Evolutionary conservation across 37 sponge, comb jelly and placozoan genomes (phyloP), one percentile per base, ranked within the genome.

Genomic region (Amphimedon queenslandica): DNA sequence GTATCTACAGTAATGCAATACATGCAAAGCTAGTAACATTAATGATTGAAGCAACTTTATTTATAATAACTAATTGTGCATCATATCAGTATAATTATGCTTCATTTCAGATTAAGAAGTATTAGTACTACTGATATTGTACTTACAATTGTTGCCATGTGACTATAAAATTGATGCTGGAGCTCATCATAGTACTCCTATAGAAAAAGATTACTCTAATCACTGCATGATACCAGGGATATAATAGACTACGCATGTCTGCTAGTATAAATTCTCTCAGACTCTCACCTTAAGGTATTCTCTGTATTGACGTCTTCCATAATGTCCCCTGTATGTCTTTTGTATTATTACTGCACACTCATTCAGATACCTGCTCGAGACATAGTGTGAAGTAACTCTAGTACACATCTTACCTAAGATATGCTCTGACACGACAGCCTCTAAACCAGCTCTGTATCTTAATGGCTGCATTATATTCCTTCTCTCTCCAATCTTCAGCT

Each of bases 361-460:
- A 56, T 58, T 10, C 33, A 88, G 64, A 23, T 78, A 39, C n/a
- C 67, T 67, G 47, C 11, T n/a, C n/a, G n/a, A 55, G 27, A 34
- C n/a, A 2, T 29, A 16, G 13, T 8, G 21, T 25, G n/a, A 4
- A 74, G 30, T 4, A 5, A 35, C 38, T 37, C 4, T 36, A 11
- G 38, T 34, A 30, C 39, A 23, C 67, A 27, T 23, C 27, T 60
- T 28, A 80, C 73, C 69, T 77, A 3, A 87, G 37, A 71, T 88
- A 88, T 2, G 88, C 82, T 43, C 88, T 56, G 42, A 88, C 57
- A 32, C 82, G 34, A 11, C 66, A 72, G 13, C 88, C 88, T 32
- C 88, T 66, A 41, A 74, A 88, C 88, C 88, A 88, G 64, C 82
- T 81, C 74, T 88, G 88, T 10, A 88, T 73, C 23, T 36, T 81